Evolutionary conservation across 2,888 invertebrate species (phyloP).

Genomic region (Vannuccia rotundouncinata): DNA sequence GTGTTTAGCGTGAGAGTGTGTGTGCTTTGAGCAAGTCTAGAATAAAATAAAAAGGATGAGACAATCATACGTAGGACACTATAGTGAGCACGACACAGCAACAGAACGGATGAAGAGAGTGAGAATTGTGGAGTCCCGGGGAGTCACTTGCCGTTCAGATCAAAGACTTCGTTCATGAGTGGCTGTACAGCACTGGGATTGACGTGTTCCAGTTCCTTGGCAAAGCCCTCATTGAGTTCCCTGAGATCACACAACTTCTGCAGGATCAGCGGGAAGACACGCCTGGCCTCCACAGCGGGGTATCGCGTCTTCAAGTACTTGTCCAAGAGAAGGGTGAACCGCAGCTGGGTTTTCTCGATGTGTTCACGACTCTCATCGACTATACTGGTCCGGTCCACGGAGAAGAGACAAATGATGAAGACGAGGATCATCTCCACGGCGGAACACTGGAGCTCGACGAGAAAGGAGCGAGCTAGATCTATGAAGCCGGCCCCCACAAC

Average conservation of each 20-base stretch:
- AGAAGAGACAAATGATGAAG: conserved; percentile 82
- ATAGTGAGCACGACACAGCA: no score
- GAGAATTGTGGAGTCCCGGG: no score
- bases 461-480: conserved; percentile 60
- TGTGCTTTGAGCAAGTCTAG: no score
- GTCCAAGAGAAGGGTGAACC: conserved; percentile 52
- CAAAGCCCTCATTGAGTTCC: conserved; percentile 80
- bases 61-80: no score
- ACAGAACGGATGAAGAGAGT: no score
- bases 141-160: conserved; percentile 62
- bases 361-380: conserved; percentile 58
- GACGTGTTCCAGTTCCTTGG: conserved; percentile 82
- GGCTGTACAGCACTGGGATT: conserved; percentile 88
- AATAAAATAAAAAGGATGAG: no score
- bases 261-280: conserved; percentile 62
- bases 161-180: conserved; percentile 86
- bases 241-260: conserved; percentile 84
- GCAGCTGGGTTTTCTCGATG: conserved; percentile 53
- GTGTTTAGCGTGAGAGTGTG: no score
- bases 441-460: conserved; percentile 75
- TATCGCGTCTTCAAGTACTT: conserved; percentile 53
- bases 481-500: conserved; percentile 55
- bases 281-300: conserved; percentile 46
- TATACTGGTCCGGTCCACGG: conserved; percentile 69
- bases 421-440: conserved; percentile 84